Evolutionary conservation across 2,888 invertebrate genomes (phyloP).

Genomic region (Omphaloscelis lunosa): DNA sequence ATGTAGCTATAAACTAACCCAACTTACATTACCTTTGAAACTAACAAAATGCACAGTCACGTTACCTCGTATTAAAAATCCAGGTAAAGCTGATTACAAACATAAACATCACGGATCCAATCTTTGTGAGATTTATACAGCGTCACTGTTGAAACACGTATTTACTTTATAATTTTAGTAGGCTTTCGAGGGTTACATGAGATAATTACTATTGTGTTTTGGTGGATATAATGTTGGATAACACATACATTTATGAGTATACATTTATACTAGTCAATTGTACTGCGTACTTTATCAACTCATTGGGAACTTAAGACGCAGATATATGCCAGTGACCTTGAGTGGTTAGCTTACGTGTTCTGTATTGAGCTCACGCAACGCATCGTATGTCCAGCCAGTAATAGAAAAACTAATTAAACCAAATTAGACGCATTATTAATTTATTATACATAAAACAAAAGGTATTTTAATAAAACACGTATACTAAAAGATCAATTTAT

Average conservation of each 20-base stretch:
- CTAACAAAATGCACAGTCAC: background rate
- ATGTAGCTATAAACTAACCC: too few species aligned
- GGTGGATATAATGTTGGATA: background rate
- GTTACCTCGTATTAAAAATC: slow-evolving; percentile 8
- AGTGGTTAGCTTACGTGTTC: too few species aligned
- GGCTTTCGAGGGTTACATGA: background rate
- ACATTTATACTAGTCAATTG: background rate
- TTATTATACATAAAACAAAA: too few species aligned
- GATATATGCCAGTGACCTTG: too few species aligned
- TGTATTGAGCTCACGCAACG: too few species aligned
- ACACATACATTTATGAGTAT: background rate
- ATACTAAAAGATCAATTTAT: too few species aligned
- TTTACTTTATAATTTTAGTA: slow-evolving; percentile 35
- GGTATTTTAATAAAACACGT: too few species aligned
- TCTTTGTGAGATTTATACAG: slow-evolving; percentile 16
- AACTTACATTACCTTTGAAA: too few species aligned
- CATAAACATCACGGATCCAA: slow-evolving; percentile 30
- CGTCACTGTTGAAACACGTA: slow-evolving; percentile 6
- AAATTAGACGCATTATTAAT: too few species aligned
- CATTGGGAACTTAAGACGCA: too few species aligned
- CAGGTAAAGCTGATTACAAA: slow-evolving; percentile 28
- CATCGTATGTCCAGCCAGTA: too few species aligned
- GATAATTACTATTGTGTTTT: background rate
- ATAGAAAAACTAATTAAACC: too few species aligned
- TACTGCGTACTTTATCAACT: background rate